A percentile compares a stretch with the other conserved stretches of the same genome.
These are phyloP conservation scores for Disparrhopalites patrizii DNA, from an alignment of 2,888 invertebrate genomes.

Conservation along the genomic window DNA sequence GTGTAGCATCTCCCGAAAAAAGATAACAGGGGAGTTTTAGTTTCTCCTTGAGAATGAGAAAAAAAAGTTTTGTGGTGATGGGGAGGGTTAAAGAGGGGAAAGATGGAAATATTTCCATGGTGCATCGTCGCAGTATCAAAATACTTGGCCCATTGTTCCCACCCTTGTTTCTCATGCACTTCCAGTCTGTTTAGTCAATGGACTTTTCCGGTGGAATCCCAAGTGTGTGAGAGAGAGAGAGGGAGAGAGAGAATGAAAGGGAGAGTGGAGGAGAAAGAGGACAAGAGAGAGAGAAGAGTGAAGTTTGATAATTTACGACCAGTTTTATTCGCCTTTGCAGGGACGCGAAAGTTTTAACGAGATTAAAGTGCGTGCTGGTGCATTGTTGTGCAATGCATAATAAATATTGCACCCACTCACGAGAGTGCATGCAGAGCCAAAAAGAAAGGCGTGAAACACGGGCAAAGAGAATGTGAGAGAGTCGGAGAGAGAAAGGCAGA, in stretches of 20 bases:
- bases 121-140: not conserved
- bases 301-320: constrained; percentile 22
- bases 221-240: not conserved
- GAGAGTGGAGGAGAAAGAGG: too few species aligned
- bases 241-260: not conserved
- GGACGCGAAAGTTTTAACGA: constrained; percentile 29
- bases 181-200: too few species aligned
- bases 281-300: constrained; percentile 8
- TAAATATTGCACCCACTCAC: constrained; percentile 16
- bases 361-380: constrained; percentile 21
- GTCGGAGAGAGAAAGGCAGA: not conserved
- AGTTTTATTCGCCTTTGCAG: constrained; percentile 30
- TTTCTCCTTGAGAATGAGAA: too few species aligned
- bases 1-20: too few species aligned
- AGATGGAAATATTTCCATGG: not conserved
- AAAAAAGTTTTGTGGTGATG: too few species aligned
- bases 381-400: constrained; percentile 20
- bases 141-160: too few species aligned
- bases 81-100: not conserved
- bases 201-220: not conserved
- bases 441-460: not conserved
- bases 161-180: too few species aligned
- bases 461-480: not conserved
- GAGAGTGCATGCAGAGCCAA: too few species aligned
- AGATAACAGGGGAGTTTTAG: too few species aligned